phyloP scores from a whole-genome alignment of 2,888 invertebrate genomes.

The Amblyteles armatorius region DNA sequence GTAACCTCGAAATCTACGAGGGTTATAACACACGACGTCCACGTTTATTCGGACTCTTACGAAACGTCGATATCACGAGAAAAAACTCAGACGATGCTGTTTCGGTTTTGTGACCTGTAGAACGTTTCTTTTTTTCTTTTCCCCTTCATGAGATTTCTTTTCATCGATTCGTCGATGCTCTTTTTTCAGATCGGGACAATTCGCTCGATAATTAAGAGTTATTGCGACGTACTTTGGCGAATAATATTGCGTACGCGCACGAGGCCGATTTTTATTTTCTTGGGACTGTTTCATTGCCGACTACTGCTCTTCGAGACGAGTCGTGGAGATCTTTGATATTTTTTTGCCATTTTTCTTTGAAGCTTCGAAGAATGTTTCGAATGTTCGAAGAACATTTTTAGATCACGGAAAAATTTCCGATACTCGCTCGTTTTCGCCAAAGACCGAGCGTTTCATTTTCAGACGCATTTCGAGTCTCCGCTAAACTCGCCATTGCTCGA shows the following conservation, averaged over 20 bases:
- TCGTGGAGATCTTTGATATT: too few relatives aligned
- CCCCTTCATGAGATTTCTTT: background rate
- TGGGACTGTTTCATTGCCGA: background rate
- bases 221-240: background rate
- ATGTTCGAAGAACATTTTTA: too few relatives aligned
- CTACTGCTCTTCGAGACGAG: too few relatives aligned
- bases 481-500: too few relatives aligned
- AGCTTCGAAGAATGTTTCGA: too few relatives aligned
- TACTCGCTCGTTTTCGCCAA: too few relatives aligned
- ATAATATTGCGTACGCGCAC: background rate
- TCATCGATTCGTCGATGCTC: background rate
- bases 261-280: background rate
- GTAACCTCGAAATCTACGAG: slow-evolving; percentile 29
- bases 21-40: background rate
- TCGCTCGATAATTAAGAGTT: background rate
- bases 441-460: too few relatives aligned
- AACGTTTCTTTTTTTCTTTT: background rate
- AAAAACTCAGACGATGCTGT: background rate
- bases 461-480: too few relatives aligned
- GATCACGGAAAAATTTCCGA: too few relatives aligned
- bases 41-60: slow-evolving; percentile 26
- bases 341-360: too few relatives aligned
- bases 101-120: background rate
- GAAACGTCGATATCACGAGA: background rate
- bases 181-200: background rate